phyloP scores from a whole-genome alignment of 2,113 vertebrate species.

The Tragelaphus buxtoni region DNA sequence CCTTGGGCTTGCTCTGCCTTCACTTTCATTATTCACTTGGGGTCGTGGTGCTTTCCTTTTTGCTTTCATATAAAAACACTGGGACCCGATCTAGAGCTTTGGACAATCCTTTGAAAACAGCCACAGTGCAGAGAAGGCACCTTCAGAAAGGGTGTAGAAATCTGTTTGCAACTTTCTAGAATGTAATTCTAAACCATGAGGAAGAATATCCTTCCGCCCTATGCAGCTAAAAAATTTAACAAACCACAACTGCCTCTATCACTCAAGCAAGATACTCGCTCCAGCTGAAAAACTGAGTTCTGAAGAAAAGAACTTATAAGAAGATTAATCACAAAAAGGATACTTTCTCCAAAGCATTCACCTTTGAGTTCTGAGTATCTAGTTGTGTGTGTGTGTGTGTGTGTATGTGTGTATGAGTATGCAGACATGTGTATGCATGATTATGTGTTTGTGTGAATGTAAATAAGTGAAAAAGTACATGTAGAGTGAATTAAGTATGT shows the following conservation, averaged over 20 bases:
- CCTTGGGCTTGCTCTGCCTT: constrained; percentile 30
- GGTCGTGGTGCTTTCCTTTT: neutral
- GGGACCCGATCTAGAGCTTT: neutral
- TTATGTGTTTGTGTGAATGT: neutral
- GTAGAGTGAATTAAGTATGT: neutral
- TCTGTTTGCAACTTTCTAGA: constrained; percentile 53
- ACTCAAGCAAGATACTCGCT: neutral
- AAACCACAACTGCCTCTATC: constrained; percentile 67
- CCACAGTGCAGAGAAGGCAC: neutral
- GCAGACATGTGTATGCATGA: neutral
- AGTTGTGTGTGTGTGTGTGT: neutral
- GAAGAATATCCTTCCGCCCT: constrained; percentile 75
- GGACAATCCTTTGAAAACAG: neutral
- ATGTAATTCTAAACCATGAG: constrained; percentile 56
- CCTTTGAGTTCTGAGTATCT: neutral
- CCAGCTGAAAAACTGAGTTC: neutral
- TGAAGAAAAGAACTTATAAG: neutral
- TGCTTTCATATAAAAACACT: neutral
- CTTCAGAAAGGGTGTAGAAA: constrained; percentile 35
- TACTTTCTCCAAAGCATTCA: constrained; percentile 38
- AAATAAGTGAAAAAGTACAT: neutral
- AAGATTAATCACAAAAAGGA: neutral
- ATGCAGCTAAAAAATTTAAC: constrained; percentile 30
- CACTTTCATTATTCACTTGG: constrained; percentile 36
- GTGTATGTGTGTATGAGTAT: neutral